Percentiles rank a stretch among this genome's conserved stretches.
These are phyloP conservation scores for Deilephila elpenor DNA, from an alignment of 2,888 invertebrate species.

Conservation along the genomic window DNA sequence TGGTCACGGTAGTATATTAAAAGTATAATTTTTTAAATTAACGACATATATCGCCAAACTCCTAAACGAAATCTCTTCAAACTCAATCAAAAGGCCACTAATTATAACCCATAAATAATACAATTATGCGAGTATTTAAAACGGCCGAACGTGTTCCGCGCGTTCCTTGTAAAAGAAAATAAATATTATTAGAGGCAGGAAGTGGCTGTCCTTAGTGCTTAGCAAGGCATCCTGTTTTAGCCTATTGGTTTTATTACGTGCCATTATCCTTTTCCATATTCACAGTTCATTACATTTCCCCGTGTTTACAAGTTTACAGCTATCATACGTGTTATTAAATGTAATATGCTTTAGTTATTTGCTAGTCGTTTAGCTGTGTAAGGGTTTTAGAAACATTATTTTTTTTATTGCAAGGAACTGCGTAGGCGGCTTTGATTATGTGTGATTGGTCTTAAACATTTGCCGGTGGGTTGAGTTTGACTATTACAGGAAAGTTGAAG, in stretches of 20 bases:
- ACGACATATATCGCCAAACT: neutral
- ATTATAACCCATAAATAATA: neutral
- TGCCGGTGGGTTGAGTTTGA: no score
- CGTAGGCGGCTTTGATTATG: no score
- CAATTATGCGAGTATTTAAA: neutral
- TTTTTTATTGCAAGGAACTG: neutral
- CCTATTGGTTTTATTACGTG: conserved; percentile 18
- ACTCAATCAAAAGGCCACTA: neutral
- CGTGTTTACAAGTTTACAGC: conserved; percentile 18
- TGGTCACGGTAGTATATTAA: no score
- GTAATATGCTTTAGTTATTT: neutral
- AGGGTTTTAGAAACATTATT: neutral
- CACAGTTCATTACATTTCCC: conserved; percentile 16
- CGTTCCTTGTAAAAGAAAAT: conserved; percentile 16
- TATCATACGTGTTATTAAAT: conserved; percentile 3
- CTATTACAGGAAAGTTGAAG: no score
- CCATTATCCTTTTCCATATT: conserved; percentile 20
- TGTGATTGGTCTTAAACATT: no score
- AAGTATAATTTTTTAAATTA: neutral
- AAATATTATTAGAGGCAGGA: conserved; percentile 15
- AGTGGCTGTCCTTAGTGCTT: conserved; percentile 18
- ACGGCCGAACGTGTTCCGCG: neutral
- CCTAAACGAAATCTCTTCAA: neutral
- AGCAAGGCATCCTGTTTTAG: conserved; percentile 12
- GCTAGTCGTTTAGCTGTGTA: neutral